A percentile compares a stretch with the other conserved stretches of the same genome.
These are phyloP conservation scores for Hylyphantes graminicola DNA, from an alignment of 1,140 invertebrate genomes.

Conservation along the genomic window DNA sequence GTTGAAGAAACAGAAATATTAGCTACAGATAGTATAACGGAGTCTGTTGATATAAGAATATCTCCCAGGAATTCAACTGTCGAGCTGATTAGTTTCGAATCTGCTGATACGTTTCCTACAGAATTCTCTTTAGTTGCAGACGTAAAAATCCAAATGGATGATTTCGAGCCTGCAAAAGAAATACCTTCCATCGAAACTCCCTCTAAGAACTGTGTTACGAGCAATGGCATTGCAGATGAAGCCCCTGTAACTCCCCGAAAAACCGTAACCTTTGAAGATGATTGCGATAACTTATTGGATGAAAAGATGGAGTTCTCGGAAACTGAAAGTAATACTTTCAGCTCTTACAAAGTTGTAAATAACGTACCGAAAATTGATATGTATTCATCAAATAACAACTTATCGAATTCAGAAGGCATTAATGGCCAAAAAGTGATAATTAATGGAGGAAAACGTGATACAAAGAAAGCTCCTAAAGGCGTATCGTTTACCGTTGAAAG, in stretches of 20 bases:
- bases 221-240: background rate
- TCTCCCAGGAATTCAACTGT: constrained; percentile 48
- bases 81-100: constrained; percentile 35
- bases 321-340: background rate
- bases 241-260: background rate
- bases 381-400: background rate
- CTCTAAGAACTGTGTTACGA: constrained; percentile 5
- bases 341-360: too few species aligned
- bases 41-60: constrained; percentile 43
- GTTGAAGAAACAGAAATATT: constrained; percentile 46
- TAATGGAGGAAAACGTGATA: constrained; percentile 7
- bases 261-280: constrained; percentile 10
- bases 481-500: constrained; percentile 24
- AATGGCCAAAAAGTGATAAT: background rate
- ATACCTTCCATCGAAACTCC: constrained; percentile 7
- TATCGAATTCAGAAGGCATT: background rate
- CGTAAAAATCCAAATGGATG: constrained; percentile 41
- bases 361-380: too few species aligned
- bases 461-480: background rate
- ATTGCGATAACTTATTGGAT: constrained; percentile 2
- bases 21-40: constrained; percentile 38
- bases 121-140: constrained; percentile 42
- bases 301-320: background rate
- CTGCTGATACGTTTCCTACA: constrained; percentile 15
- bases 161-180: background rate